Base-by-base conservation (phyloP, 2,797 vertebrate genomes). In the Oreortyx pictus region DNA sequence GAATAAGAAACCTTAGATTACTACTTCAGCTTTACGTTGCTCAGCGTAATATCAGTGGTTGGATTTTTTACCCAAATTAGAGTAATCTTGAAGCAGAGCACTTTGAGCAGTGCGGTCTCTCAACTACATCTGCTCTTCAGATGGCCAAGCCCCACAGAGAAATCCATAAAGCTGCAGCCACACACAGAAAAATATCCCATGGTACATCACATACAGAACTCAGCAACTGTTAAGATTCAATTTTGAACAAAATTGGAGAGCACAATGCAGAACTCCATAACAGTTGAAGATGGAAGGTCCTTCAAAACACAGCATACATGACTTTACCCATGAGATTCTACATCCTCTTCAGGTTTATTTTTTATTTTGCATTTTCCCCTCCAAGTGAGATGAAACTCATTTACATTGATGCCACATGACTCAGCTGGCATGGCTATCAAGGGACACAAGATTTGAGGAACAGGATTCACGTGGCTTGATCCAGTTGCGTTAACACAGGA, bases 1-100 rank as follows among this genome's bases (percentile, higher is more conserved):
- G 89, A 94, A 73, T 86, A 91, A 86, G 87, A 94, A 96, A 95
- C 80, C 78, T 91, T 89, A 86, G 66, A 89, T 93, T 91, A 90
- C 52, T 83, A 87, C 83, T 96, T 89, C 82, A 87, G 81, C 89
- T 85, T 94, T 95, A 82, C 76, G 74, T n/a, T 84, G 62, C 75
- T 93, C 90, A 85, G 78, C 54, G 89, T 92, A 56, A 80, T 47
- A 52, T 64, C 79, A 79, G 61, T 49, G 56, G 86, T 64, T 86
- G 81, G 89, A 82, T 81, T 93, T 86, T 78, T 87, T 54, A 60
- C 91, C 88, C 81, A 64, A 10, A 82, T 75, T 82, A 86, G 91
- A 87, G 65, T 7, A 62, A 37, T 52, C 72, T 77, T n/a, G 46
- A 76, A 86, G 62, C 70, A 72, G 81, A 86, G 25, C 50, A 66